Evolutionary conservation across 2,797 vertebrate genomes (phyloP).

Genomic region (Enteromius anoplus): DNA sequence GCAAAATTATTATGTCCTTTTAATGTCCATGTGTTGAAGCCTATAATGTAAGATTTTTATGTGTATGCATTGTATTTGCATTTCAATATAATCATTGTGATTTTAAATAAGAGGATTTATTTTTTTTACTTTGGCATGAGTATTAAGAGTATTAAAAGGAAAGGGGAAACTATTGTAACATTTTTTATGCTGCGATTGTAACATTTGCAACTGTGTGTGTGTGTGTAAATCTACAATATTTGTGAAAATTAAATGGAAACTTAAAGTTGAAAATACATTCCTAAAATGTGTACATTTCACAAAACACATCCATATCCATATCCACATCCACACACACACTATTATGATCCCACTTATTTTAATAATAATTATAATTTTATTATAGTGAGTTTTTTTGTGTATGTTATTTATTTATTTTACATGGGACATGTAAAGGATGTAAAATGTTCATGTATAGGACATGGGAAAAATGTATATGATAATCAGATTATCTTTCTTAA

Average conservation of each 20-base stretch:
- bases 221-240: not conserved
- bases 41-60: not conserved
- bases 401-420: too few relatives aligned
- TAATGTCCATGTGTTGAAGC: not conserved
- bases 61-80: not conserved
- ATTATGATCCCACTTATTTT: too few relatives aligned
- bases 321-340: too few relatives aligned
- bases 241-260: not conserved
- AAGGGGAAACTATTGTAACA: not conserved
- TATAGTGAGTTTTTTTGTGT: too few relatives aligned
- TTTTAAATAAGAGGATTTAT: not conserved
- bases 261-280: not conserved
- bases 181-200: not conserved
- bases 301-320: not conserved
- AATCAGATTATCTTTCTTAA: too few relatives aligned
- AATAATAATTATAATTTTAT: too few relatives aligned
- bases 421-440: too few relatives aligned
- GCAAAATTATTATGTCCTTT: not conserved
- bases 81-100: not conserved
- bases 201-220: not conserved
- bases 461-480: too few relatives aligned
- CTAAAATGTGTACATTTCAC: not conserved
- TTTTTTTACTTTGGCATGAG: not conserved
- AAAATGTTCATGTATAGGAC: too few relatives aligned
- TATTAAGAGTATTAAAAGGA: not conserved